A percentile compares a stretch with the other conserved stretches of the same genome.
These are phyloP conservation scores for Micoletzkya japonica DNA, from an alignment of 2,888 invertebrate species.

Conservation along the genomic window DNA sequence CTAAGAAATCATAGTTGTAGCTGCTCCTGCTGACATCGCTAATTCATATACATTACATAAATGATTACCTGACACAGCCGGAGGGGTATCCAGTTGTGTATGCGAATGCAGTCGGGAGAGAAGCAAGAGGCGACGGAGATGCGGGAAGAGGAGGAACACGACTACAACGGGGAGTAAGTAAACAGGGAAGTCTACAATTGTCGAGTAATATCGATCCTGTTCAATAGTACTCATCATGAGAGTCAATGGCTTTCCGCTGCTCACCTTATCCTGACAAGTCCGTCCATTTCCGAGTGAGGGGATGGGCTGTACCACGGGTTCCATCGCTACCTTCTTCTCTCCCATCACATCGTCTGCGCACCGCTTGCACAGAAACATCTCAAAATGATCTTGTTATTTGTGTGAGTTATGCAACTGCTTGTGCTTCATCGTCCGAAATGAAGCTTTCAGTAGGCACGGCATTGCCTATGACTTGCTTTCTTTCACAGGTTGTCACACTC, in stretches of 20 bases:
- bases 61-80: conserved; percentile 69
- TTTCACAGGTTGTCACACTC: background rate
- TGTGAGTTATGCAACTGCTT: background rate
- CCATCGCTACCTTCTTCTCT: conserved; percentile 55
- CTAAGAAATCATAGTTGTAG: no score
- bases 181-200: background rate
- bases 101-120: conserved; percentile 91
- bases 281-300: conserved; percentile 50
- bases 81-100: conserved; percentile 93
- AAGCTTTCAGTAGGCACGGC: no score
- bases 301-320: conserved; percentile 58
- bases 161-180: background rate
- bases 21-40: background rate
- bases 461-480: background rate
- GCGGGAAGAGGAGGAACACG: conserved; percentile 67
- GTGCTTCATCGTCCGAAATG: no score
- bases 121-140: conserved; percentile 93
- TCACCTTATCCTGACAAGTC: conserved; percentile 57
- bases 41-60: conserved; percentile 59
- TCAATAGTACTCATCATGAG: background rate
- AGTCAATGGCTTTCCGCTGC: background rate
- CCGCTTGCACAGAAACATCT: conserved; percentile 67
- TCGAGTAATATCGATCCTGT: background rate
- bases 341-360: conserved; percentile 74
- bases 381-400: conserved; percentile 72